Evolutionary conservation across 2,797 vertebrate genomes (phyloP), one percentile per base, ranked within the genome.

Genomic region (Peromyscus melanophrys): DNA sequence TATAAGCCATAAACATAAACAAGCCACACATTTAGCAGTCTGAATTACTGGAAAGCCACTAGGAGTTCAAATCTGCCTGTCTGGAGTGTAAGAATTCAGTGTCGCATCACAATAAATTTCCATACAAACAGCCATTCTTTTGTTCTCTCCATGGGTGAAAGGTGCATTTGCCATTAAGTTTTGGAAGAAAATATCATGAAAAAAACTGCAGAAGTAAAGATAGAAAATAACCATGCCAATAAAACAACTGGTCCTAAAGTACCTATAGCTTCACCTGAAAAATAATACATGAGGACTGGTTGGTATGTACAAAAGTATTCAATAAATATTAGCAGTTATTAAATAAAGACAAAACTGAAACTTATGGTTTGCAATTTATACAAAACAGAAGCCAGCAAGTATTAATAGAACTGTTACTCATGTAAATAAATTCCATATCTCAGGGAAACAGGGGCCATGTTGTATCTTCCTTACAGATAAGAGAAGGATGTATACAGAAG

Each of bases 121-220:
- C 61, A 98, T 96, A 96, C 67, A 78, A 89, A 77, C 16, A 93
- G 9, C 89, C 92, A 90, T 96, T 96, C 82, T 97, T 96, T 98
- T 93, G 34, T 92, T 97, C 87, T 96, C 95, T 97, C 76, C 96
- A 76, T 87, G 96, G 94, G 96, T 97, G 95, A 98, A 98, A 37
- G 96, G 97, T 96, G 40, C 8, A 81, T 55, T 97, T 97, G n/a
- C 76, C 96, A 96, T 98, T 98, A 93, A 94, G 52, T 95, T 97
- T 95, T 93, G 77, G 95, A 96, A 95, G 95, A 98, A 25, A 98
- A 97, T 96, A 80, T 93, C 97, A 96, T 94, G 57, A 92, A 97
- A 98, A 52, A 96, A 83, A 95, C 92, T 91, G 46, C 65, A 78
- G 95, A 96, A 59, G 94, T 95, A 97, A 97, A 71, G 65, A 98